phyloP scores from a whole-genome alignment of 2,113 vertebrate species.

The Cacatua alba region DNA sequence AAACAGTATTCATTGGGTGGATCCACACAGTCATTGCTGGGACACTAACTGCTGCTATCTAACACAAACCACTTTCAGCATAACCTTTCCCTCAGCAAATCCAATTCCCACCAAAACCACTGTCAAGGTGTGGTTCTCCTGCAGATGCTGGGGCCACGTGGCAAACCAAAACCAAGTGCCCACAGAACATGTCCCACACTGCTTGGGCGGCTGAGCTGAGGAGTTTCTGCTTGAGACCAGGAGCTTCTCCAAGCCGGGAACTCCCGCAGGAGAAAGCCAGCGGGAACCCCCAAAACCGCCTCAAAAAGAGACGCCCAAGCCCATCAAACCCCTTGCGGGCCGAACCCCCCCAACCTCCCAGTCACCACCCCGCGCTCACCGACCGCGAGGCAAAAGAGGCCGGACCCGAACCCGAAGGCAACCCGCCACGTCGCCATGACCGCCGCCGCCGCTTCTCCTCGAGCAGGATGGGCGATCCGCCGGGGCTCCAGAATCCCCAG shows the following conservation, averaged over 20 bases:
- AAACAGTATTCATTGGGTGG: fast-evolving
- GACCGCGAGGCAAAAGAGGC: not conserved
- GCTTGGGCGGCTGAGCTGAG: not conserved
- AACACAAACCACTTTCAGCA: not conserved
- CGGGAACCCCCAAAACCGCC: not conserved
- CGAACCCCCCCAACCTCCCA: not conserved
- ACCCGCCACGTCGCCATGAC: not conserved
- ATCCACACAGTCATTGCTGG: fast-evolving
- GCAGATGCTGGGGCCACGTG: not conserved
- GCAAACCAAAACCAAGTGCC: no score
- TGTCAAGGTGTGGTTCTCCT: fast-evolving
- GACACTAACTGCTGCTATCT: not conserved
- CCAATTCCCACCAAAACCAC: fast-evolving
- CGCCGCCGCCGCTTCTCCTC: no score
- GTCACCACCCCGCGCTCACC: not conserved
- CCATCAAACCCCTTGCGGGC: fast-evolving
- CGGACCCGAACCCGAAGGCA: fast-evolving
- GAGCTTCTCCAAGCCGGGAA: not conserved
- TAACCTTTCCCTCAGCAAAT: not conserved
- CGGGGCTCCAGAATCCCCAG: not conserved
- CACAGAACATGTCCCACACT: no score
- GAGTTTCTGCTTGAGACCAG: not conserved
- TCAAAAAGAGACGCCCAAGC: not conserved
- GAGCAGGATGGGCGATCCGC: not conserved
- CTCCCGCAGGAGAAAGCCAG: not conserved